Percentiles rank a stretch among this genome's conserved stretches.
phyloP scores from a whole-genome alignment of 1,140 invertebrate species.

The Cotesia vestalis region DNA sequence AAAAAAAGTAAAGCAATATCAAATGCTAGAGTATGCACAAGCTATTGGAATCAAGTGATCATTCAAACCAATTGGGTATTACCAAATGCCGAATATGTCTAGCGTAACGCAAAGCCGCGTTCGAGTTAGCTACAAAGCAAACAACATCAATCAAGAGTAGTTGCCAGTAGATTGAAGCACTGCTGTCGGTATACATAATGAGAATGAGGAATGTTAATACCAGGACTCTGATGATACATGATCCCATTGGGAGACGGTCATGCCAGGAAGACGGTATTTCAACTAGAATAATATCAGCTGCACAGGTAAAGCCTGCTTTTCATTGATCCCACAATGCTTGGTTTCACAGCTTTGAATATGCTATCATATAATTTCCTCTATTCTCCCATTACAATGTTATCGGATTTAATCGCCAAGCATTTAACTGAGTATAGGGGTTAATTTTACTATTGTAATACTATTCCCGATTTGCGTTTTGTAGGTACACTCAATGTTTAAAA shows the following conservation, averaged over 20 bases:
- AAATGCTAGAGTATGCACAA: too few relatives aligned
- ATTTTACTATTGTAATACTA: too few relatives aligned
- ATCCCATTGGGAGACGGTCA: conserved; percentile 20
- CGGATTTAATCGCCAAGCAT: too few relatives aligned
- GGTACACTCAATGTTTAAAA: too few relatives aligned
- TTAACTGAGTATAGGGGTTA: too few relatives aligned
- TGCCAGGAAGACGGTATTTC: conserved; percentile 30
- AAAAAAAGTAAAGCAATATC: too few relatives aligned
- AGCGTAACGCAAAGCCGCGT: too few relatives aligned
- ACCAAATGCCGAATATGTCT: too few relatives aligned
- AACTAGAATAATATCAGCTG: conserved; percentile 20
- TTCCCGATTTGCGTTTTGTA: too few relatives aligned
- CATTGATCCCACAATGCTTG: conserved; percentile 27
- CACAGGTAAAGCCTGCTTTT: conserved; percentile 13
- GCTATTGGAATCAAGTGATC: too few relatives aligned
- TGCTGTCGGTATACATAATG: conserved; percentile 10
- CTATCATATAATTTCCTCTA: conserved; percentile 3
- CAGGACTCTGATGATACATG: conserved; percentile 20
- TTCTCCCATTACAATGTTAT: neutral
- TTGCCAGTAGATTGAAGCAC: conserved; percentile 1
- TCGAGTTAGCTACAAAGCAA: neutral
- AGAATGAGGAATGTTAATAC: conserved; percentile 32
- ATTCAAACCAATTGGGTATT: too few relatives aligned
- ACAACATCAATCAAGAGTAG: conserved; percentile 11
- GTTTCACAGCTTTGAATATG: neutral